Conservation (phyloP, 2,113 vertebrate species). For the Gavialis gangeticus region DNA sequence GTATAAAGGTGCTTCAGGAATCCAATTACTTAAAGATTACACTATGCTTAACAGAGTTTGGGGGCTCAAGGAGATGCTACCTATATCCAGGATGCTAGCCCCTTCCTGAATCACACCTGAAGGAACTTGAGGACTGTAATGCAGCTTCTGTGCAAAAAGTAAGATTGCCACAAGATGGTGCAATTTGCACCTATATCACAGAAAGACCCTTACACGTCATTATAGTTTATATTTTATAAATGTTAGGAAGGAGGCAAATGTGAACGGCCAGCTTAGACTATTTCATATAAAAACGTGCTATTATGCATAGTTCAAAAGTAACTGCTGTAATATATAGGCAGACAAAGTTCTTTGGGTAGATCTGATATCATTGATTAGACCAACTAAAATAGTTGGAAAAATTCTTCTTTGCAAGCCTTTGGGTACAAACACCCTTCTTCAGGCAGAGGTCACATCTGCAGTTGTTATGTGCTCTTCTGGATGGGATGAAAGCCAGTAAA, state of each 20-base stretch:
- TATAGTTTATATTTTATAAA: not conserved
- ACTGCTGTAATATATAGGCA: not conserved
- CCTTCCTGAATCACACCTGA: not conserved
- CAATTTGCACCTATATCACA: not conserved
- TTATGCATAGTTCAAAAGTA: not conserved
- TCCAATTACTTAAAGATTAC: accelerated
- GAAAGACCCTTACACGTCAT: not conserved
- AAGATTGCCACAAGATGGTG: not conserved
- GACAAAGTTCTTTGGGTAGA: not conserved
- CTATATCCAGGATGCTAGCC: accelerated
- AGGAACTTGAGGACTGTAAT: not conserved
- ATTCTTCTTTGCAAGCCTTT: no score
- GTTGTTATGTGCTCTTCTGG: no score
- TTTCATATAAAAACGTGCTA: not conserved
- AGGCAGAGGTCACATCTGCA: no score
- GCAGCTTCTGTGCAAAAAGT: not conserved
- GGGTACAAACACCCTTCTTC: no score
- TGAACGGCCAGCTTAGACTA: not conserved
- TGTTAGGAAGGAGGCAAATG: not conserved
- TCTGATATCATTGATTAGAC: no score
- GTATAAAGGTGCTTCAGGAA: not conserved
- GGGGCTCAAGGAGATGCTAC: not conserved
- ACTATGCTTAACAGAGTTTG: accelerated
- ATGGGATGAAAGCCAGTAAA: no score
- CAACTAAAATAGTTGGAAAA: no score